Conservation (phyloP, 2,797 vertebrate species). For the Simalia tracyae region DNA sequence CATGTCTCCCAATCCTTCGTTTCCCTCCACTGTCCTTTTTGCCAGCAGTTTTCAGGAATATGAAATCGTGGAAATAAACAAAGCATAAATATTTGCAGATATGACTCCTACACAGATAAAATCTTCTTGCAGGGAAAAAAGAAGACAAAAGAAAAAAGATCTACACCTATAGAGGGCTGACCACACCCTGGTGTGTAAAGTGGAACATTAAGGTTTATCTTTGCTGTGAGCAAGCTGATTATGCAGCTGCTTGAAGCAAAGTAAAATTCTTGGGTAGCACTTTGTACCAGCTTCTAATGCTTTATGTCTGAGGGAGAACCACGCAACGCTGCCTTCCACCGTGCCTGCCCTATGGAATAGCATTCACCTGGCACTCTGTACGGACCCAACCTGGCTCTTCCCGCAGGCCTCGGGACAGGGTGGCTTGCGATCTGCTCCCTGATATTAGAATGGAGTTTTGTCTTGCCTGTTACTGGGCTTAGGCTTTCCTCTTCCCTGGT, state of each 20-base stretch:
- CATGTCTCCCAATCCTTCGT: not conserved
- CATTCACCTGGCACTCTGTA: not conserved
- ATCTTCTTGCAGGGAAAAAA: not conserved
- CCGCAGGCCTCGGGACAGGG: no score
- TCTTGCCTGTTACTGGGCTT: not conserved
- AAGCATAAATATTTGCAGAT: not conserved
- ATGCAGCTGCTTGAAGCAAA: not conserved
- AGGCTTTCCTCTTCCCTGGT: not conserved
- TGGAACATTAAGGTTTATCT: not conserved
- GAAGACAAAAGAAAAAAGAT: not conserved
- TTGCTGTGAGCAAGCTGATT: not conserved
- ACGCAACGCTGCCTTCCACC: not conserved
- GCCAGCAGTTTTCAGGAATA: not conserved
- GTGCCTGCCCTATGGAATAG: not conserved
- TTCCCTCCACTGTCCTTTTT: not conserved
- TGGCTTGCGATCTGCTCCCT: not conserved
- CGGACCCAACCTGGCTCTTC: not conserved
- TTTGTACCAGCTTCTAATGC: not conserved
- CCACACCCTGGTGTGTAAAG: not conserved
- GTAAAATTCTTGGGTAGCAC: not conserved
- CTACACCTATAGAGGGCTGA: not conserved
- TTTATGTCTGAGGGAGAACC: not conserved
- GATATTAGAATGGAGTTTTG: not conserved
- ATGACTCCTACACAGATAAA: conserved; percentile 6
- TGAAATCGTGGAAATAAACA: not conserved